Evolutionary conservation across 2,888 invertebrate species (phyloP), one percentile per base, ranked within the genome.

Genomic region (Sabatieria punctata): DNA sequence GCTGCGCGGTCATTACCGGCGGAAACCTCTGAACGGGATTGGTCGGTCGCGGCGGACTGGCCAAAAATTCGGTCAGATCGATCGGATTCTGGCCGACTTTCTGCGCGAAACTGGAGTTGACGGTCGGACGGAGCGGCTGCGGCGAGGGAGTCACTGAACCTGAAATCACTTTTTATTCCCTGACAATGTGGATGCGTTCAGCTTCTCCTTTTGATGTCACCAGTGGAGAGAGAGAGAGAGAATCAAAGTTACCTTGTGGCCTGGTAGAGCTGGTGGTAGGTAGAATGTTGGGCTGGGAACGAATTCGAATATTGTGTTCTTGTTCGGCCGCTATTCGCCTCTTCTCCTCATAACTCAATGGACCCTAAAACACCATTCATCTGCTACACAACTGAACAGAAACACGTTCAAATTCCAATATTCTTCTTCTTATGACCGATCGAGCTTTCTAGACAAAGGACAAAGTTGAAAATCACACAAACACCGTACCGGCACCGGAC

Each of bases 321-420:
- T 80, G 80, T 55, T 82, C 78, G 50, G 76, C 74, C 0, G 79
- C 78, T 60, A 83, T 67, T 57, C 78, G 76, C 54, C 69, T 68
- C 54, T 72, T 72, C 49, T 72, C 71, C 51, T 70, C 68, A 51
- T 72, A 47, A 2, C 66, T 60, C 43, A 71, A 53, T 43, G 51
- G 46, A 13, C 55, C 55, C 38, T 38, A n/a, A 11, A 38, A 6
- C 37, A 26, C 35, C 26, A 35, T 26, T 22, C 15, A 27, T 4
- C 15, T 30, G 15, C 30, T 11, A 15, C 15, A 30, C 30, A 30
- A 11, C 8, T 15, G 30, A 11, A 30, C 15, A 15, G 8, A 30
- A 8, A 15, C 15, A 30, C 30, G 30, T n/a, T n/a, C n/a, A n/a
- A n/a, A n/a, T n/a, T n/a, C n/a, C n/a, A n/a, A n/a, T n/a, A n/a